phyloP scores from a whole-genome alignment of 2,113 vertebrate genomes.

The Pheucticus melanocephalus region DNA sequence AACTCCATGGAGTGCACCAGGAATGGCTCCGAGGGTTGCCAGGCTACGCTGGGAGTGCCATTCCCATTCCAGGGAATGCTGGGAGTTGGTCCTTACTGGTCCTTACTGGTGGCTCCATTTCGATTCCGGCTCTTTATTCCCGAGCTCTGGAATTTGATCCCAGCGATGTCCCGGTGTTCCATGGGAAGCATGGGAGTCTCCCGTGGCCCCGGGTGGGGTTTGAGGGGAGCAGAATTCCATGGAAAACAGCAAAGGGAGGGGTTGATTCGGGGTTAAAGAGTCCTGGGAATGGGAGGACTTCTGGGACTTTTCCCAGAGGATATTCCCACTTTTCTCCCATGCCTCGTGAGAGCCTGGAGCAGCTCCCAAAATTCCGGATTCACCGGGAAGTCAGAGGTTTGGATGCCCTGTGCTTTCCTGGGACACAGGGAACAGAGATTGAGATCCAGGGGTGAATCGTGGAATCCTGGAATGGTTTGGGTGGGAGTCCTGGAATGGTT shows the following conservation, averaged over 20 bases:
- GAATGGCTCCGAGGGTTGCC: not conserved
- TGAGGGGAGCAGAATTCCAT: not conserved
- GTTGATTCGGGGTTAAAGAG: too few species aligned
- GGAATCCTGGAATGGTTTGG: not conserved
- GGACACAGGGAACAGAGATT: not conserved
- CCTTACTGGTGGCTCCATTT: not conserved
- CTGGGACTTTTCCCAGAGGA: not conserved
- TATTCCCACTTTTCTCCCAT: not conserved
- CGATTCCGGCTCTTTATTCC: accelerated
- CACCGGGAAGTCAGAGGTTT: accelerated
- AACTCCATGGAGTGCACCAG: not conserved
- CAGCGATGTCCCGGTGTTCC: accelerated
- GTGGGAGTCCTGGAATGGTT: not conserved
- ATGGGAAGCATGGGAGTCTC: accelerated
- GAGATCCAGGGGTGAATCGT: not conserved
- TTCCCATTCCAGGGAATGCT: not conserved
- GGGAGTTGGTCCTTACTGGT: not conserved
- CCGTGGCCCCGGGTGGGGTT: accelerated
- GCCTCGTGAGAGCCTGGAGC: not conserved
- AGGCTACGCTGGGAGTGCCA: accelerated
- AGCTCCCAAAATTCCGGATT: not conserved
- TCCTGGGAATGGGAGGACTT: not conserved
- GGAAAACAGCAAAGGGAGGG: not conserved
- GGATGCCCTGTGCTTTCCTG: accelerated
- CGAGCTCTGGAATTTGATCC: accelerated